Base-by-base conservation (phyloP, 2,113 vertebrate species). In the Saguinus imperator region DNA sequence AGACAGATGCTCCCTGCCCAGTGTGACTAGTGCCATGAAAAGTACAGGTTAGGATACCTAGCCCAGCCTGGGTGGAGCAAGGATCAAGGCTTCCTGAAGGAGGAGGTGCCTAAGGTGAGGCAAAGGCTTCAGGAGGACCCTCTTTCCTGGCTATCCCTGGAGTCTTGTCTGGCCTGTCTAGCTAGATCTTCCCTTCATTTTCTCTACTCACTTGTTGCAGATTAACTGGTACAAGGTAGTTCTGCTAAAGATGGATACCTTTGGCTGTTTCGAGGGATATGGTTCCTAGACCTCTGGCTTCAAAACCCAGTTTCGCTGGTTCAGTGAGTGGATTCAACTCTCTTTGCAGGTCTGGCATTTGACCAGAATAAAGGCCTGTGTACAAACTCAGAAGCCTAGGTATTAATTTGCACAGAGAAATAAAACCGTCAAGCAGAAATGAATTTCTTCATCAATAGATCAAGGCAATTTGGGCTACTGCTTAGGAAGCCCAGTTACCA, bases 241-340 rank as follows among this genome's bases (percentile, higher is more conserved):
- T 4, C 57, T 85, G 37, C 48, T n/a, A 35, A 90, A 85, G 17
- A 8, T 50, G 21, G 37, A 20, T 23, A 43, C 10, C 21, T 88
- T 50, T 12, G 17, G n/a, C 93, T 97, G 32, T 73, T 85, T 45
- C 32, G 57, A 92, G 2, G 35, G 40, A 50, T 52, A 35, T 43
- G 29, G 77, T 79, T 50, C 87, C 21, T 82, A 94, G 48, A 45
- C 43, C 81, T 92, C 84, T 87, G 68, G 70, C 75, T 95, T 77
- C 85, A 85, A 93, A 92, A 77, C 50, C 55, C 57, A 82, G 7
- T 58, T 85, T 82, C 29, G 72, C 29, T 88, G 55, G 17, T 80
- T 18, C 66, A 75, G 16, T 77, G 52, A 82, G 21, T 92, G 75
- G 64, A 68, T 52, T 50, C 5, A 66, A 23, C 61, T 83, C 66